Evolutionary conservation across 2,888 invertebrate species (phyloP).

Genomic region (Mesorhabditis spiculigera): DNA sequence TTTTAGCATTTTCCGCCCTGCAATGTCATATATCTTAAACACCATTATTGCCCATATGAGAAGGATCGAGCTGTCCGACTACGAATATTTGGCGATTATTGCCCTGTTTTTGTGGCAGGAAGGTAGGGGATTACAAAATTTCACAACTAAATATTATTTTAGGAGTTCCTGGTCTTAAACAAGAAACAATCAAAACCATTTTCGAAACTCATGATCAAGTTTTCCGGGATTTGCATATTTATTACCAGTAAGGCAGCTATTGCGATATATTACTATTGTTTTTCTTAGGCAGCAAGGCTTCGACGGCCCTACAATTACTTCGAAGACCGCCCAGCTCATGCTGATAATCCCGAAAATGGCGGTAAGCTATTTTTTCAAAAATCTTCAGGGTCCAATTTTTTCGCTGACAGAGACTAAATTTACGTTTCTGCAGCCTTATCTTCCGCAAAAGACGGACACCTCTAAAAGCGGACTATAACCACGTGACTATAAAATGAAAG

Average conservation of each 20-base stretch:
- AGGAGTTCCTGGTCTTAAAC: slow-evolving; percentile 35
- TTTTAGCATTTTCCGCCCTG: slow-evolving; percentile 47
- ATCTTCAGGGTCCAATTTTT: not conserved
- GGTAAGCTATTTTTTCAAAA: slow-evolving; percentile 18
- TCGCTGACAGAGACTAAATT: not conserved
- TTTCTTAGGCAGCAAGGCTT: slow-evolving; percentile 26
- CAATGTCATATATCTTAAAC: slow-evolving; percentile 47
- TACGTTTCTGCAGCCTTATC: not conserved
- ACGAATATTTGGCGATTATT: slow-evolving; percentile 43
- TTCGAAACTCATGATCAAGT: slow-evolving; percentile 41
- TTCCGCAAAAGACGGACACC: not conserved
- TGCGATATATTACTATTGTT: slow-evolving; percentile 8
- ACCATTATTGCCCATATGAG: slow-evolving; percentile 51
- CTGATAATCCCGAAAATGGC: slow-evolving; percentile 52
- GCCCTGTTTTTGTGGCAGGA: slow-evolving; percentile 54
- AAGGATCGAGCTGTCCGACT: slow-evolving; percentile 38
- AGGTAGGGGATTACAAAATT: slow-evolving; percentile 20
- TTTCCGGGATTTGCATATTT: slow-evolving; percentile 44
- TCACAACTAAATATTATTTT: slow-evolving; percentile 6
- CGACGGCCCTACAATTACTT: slow-evolving; percentile 29
- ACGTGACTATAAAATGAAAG: not conserved
- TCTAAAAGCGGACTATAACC: not conserved
- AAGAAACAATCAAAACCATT: slow-evolving; percentile 29
- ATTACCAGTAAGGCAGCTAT: slow-evolving; percentile 26
- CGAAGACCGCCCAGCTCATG: slow-evolving; percentile 43